phyloP scores from a whole-genome alignment of 2,888 invertebrate genomes.

The Eustalomyia histrio region DNA sequence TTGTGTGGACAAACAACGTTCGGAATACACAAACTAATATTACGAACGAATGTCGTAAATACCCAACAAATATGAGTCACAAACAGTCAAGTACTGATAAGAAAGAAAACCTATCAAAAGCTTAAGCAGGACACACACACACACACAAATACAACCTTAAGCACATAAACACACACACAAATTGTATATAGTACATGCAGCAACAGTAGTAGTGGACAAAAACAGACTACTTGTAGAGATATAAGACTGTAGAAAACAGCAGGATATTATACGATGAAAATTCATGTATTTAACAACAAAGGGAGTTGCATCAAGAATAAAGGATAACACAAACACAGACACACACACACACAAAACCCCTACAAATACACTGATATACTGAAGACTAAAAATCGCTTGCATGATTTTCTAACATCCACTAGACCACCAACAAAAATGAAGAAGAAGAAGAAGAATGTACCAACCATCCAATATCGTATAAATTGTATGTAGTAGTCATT shows the following conservation, averaged over 20 bases:
- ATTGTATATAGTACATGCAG: not conserved
- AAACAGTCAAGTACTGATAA: slow-evolving; percentile 66
- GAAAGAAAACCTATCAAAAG: slow-evolving; percentile 66
- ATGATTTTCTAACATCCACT: slow-evolving; percentile 54
- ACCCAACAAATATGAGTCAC: slow-evolving; percentile 64
- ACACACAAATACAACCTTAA: slow-evolving; percentile 22
- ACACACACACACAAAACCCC: not conserved
- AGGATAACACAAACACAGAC: slow-evolving; percentile 34
- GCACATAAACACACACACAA: slow-evolving; percentile 14
- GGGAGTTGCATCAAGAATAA: slow-evolving; percentile 27
- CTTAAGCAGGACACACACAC: slow-evolving; percentile 57
- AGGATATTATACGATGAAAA: slow-evolving; percentile 52
- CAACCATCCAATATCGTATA: slow-evolving; percentile 45
- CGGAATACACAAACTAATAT: slow-evolving; percentile 22
- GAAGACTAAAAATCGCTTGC: slow-evolving; percentile 47
- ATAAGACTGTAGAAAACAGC: slow-evolving; percentile 40
- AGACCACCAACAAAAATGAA: slow-evolving; percentile 31
- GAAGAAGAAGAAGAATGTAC: slow-evolving; percentile 28
- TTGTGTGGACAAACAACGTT: slow-evolving; percentile 27
- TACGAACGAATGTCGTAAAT: slow-evolving; percentile 61
- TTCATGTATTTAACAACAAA: slow-evolving; percentile 47
- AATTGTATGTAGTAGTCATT: slow-evolving; percentile 50
- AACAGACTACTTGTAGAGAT: not conserved
- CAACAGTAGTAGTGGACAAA: not conserved
- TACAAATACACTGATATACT: slow-evolving; percentile 11